A percentile compares a stretch with the other conserved stretches of the same genome.
These are phyloP conservation scores for Galaxea fascicularis DNA, from an alignment of 92 coral and sea anemone genomes.

Conservation along the genomic window DNA sequence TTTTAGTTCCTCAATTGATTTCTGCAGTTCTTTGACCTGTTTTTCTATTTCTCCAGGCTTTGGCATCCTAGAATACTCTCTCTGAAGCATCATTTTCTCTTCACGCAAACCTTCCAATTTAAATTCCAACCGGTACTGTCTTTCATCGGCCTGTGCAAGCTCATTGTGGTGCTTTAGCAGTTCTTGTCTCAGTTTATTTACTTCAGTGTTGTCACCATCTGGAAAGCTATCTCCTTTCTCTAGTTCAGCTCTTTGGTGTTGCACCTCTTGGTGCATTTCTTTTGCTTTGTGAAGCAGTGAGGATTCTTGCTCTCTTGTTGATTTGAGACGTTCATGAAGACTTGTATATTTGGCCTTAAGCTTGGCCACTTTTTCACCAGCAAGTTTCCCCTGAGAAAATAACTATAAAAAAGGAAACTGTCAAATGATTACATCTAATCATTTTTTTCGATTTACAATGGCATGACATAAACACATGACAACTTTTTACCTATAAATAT, in stretches of 20 bases:
- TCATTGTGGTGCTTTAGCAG: constrained; percentile 95
- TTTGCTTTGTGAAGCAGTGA: constrained; percentile 87
- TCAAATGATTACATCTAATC: neutral
- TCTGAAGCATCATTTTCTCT: constrained; percentile 91
- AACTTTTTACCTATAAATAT: too few relatives aligned
- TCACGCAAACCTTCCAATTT: constrained; percentile 93
- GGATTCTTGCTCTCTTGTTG: constrained; percentile 93
- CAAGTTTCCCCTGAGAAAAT: constrained; percentile 91
- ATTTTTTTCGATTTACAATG: neutral
- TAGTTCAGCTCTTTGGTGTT: constrained; percentile 85
- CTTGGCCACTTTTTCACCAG: constrained; percentile 97
- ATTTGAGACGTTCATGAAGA: constrained; percentile 90
- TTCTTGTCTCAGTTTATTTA: constrained; percentile 95
- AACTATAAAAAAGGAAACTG: constrained; percentile 49
- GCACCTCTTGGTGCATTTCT: constrained; percentile 97
- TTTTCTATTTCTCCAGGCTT: constrained; percentile 98
- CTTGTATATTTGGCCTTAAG: constrained; percentile 93
- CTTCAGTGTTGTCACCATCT: constrained; percentile 95
- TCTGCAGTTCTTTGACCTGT: constrained; percentile 88
- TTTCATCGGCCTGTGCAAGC: constrained; percentile 98
- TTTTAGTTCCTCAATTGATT: constrained; percentile 86
- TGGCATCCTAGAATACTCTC: constrained; percentile 98
- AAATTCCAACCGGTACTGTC: constrained; percentile 95
- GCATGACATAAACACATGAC: too few relatives aligned
- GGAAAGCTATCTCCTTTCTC: constrained; percentile 99